Evolutionary conservation across 2,113 vertebrate species (phyloP).

Genomic region (Pampusana beccarii): DNA sequence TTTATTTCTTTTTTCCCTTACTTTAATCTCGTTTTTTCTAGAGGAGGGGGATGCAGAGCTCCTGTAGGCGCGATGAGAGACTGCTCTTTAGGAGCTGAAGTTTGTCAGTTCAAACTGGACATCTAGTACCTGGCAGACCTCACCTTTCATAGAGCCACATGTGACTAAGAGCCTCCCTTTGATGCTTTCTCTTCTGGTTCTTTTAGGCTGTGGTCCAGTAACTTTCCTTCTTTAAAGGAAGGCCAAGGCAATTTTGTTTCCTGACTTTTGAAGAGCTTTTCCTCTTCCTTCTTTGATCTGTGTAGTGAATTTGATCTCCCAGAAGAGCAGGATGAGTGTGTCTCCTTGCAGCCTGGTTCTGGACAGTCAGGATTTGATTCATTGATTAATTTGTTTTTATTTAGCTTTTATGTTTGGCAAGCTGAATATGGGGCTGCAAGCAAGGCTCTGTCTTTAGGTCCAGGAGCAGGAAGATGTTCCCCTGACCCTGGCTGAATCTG

Average conservation of each 20-base stretch:
- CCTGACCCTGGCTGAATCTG: not conserved
- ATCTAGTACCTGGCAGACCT: constrained; percentile 30
- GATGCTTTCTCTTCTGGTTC: constrained; percentile 57
- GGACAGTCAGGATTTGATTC: constrained; percentile 51
- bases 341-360: not conserved
- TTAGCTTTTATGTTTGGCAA: constrained; percentile 28
- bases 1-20: not conserved
- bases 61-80: not conserved
- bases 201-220: constrained; percentile 61
- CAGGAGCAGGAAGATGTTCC: constrained; percentile 12
- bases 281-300: constrained; percentile 67
- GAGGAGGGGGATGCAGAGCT: not conserved
- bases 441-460: not conserved
- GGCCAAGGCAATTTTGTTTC: constrained; percentile 62
- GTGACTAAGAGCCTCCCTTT: constrained; percentile 21
- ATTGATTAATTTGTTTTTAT: constrained; percentile 49
- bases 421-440: not conserved
- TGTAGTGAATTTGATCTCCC: constrained; percentile 65
- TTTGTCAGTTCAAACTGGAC: constrained; percentile 6
- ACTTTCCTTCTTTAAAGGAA: constrained; percentile 71
- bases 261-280: constrained; percentile 68
- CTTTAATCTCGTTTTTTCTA: not conserved
- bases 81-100: not conserved
- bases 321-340: constrained; percentile 52
- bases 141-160: constrained; percentile 27